phyloP scores from a whole-genome alignment of 2,113 vertebrate species.

The Nothocercus nigrocapillus region DNA sequence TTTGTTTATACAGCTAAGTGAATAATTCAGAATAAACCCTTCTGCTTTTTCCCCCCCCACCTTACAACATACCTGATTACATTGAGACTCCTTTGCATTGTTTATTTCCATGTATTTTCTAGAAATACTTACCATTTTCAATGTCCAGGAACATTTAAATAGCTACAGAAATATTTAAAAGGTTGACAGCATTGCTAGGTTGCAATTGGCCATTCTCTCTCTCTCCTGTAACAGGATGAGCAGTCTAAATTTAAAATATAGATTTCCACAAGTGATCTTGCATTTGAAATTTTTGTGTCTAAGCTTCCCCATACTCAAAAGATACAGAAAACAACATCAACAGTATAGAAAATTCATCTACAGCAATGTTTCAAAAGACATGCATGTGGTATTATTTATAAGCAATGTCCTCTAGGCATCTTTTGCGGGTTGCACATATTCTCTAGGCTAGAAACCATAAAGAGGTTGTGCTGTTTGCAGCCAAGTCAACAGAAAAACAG shows the following conservation, averaged over 20 bases:
- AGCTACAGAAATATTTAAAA: neutral
- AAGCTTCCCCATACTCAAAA: neutral
- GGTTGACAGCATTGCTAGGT: neutral
- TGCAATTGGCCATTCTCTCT: neutral
- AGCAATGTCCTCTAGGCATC: neutral
- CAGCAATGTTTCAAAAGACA: neutral
- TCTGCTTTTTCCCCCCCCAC: neutral
- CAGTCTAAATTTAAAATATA: neutral
- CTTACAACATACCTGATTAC: neutral
- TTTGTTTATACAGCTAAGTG: neutral
- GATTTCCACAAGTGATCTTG: neutral
- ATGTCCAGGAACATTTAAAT: neutral
- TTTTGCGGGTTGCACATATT: neutral
- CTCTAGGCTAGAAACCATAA: neutral
- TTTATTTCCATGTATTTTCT: neutral
- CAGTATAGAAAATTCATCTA: neutral
- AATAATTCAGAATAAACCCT: neutral
- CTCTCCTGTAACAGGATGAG: neutral
- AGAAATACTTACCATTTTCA: neutral
- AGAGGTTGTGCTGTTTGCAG: neutral
- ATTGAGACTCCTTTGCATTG: neutral
- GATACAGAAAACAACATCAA: neutral
- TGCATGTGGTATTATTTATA: neutral
- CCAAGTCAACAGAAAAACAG: neutral
- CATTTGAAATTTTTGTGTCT: neutral